Conservation (phyloP, 2,888 invertebrate species). For the Perithous albicinctus region DNA sequence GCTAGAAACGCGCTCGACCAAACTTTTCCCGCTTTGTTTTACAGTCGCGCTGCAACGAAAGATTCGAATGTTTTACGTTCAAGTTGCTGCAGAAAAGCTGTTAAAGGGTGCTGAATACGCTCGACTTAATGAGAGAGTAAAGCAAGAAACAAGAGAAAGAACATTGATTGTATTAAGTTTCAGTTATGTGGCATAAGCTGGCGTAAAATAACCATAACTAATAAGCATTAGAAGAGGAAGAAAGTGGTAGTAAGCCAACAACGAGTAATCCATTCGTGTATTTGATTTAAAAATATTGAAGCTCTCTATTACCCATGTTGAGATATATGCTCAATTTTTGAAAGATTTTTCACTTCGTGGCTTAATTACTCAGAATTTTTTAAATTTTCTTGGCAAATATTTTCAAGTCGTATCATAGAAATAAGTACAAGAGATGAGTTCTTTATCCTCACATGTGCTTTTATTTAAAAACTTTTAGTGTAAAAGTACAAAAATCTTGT, state of each 20-base stretch:
- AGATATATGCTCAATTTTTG: too few species aligned
- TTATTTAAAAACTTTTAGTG: too few species aligned
- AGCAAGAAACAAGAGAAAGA: neutral
- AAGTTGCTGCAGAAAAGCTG: neutral
- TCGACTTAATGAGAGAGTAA: neutral
- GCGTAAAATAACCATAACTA: neutral
- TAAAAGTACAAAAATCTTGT: too few species aligned
- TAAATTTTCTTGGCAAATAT: too few species aligned
- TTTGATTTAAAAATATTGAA: neutral
- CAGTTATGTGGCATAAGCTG: neutral
- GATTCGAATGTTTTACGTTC: conserved; percentile 41
- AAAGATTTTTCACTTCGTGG: too few species aligned
- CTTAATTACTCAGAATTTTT: too few species aligned
- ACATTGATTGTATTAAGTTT: neutral
- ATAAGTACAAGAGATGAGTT: too few species aligned
- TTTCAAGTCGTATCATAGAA: too few species aligned
- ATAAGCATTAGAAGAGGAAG: neutral
- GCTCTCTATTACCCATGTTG: too few species aligned
- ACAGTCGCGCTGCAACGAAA: neutral
- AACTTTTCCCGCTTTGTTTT: conserved; percentile 48
- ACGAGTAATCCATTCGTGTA: neutral
- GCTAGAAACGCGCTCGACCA: conserved; percentile 22
- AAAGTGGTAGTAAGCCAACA: neutral
- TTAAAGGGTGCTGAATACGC: neutral
- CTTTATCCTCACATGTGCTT: too few species aligned